phyloP scores from a whole-genome alignment of 2,888 invertebrate species.

The Pachydiplax longipennis region DNA sequence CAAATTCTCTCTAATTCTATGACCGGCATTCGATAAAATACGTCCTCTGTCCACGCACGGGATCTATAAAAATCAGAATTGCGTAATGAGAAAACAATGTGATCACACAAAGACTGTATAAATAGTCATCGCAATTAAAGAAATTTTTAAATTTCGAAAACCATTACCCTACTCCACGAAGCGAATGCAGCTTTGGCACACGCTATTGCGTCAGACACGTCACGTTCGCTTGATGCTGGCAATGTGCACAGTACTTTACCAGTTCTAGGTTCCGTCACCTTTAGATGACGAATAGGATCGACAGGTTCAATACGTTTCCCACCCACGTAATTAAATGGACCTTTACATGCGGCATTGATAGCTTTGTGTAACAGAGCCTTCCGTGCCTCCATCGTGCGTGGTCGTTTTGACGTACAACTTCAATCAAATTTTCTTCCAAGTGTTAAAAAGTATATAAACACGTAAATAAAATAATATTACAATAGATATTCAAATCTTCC shows the following conservation, averaged over 20 bases:
- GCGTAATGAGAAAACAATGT: neutral
- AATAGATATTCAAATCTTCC: neutral
- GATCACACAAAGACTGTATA: neutral
- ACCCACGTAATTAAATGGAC: conserved; percentile 52
- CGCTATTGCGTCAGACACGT: conserved; percentile 59
- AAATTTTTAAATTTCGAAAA: neutral
- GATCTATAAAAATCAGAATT: conserved; percentile 51
- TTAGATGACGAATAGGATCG: conserved; percentile 46
- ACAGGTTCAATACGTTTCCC: conserved; percentile 50
- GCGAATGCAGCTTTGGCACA: conserved; percentile 57
- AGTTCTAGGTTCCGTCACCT: conserved; percentile 53
- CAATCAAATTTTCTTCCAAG: neutral
- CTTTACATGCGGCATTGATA: conserved; percentile 23
- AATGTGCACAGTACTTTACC: conserved; percentile 51
- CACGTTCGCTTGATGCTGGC: conserved; percentile 53
- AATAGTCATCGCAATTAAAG: neutral
- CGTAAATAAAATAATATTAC: neutral
- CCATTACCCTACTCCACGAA: conserved; percentile 55
- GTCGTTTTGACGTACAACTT: neutral
- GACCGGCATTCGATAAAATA: conserved; percentile 58
- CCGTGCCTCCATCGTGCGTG: neutral
- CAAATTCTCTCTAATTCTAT: conserved; percentile 57
- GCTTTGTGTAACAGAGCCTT: conserved; percentile 2
- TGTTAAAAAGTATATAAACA: neutral
- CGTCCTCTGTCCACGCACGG: conserved; percentile 60